Evolutionary conservation across 2,888 invertebrate species (phyloP).

Genomic region (Dolichomitus sp.): DNA sequence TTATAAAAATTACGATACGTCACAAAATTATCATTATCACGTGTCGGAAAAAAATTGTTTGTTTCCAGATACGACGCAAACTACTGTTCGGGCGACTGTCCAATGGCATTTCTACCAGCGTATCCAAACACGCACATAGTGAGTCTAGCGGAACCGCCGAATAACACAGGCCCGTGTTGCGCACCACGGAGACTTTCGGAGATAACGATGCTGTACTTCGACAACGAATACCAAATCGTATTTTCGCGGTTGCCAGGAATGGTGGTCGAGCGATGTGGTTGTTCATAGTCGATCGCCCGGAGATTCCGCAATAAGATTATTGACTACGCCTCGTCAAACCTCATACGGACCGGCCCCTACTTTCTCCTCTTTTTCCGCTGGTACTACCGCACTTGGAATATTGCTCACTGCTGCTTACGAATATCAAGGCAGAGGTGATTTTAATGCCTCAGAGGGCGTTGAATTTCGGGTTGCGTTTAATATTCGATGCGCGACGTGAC

Average conservation of each 20-base stretch:
- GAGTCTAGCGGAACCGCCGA: conserved; percentile 92
- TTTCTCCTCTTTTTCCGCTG: conserved; percentile 24
- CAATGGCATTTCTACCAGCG: conserved; percentile 94
- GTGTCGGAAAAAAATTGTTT: conserved; percentile 1
- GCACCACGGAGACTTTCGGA: conserved; percentile 95
- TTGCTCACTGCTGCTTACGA: background rate
- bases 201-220: conserved; percentile 97
- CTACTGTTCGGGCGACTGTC: conserved; percentile 98
- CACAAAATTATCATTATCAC: too few relatives aligned
- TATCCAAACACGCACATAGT: conserved; percentile 96
- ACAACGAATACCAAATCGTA: conserved; percentile 95
- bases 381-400: conserved; percentile 1
- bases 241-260: conserved; percentile 96
- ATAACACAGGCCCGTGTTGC: conserved; percentile 96
- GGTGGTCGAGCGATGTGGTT: conserved; percentile 97
- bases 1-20: too few relatives aligned
- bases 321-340: conserved; percentile 53
- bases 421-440: background rate
- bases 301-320: conserved; percentile 28
- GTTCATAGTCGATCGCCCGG: conserved; percentile 89
- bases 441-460: background rate
- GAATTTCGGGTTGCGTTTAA: background rate
- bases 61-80: conserved; percentile 93
- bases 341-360: background rate
- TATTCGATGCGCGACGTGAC: conserved; percentile 1